Evolutionary conservation across 2,888 invertebrate genomes (phyloP).

Genomic region (Aricia artaxerxes): DNA sequence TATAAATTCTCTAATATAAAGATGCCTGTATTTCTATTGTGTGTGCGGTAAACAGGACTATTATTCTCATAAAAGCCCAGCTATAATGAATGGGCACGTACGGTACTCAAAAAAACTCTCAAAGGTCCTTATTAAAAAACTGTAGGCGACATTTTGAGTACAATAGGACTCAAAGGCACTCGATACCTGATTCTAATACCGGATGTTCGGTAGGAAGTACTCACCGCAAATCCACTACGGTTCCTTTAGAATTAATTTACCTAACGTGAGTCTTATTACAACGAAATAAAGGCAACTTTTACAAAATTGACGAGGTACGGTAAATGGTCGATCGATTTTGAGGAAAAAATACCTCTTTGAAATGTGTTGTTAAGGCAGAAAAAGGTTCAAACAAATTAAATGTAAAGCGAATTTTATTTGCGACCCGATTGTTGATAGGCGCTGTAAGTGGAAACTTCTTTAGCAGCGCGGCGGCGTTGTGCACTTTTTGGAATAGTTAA

Average conservation of each 20-base stretch:
- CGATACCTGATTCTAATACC: conserved; percentile 72
- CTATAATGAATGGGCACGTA: conserved; percentile 31
- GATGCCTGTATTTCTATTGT: neutral
- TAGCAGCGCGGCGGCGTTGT: too few relatives aligned
- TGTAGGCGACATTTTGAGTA: conserved; percentile 58
- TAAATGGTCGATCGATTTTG: conserved; percentile 44
- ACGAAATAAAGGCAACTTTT: neutral
- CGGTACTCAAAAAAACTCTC: conserved; percentile 29
- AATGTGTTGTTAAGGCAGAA: neutral
- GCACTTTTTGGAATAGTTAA: too few relatives aligned
- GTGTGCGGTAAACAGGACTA: conserved; percentile 1
- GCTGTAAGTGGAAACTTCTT: too few relatives aligned
- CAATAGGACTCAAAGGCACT: conserved; percentile 68
- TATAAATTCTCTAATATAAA: neutral
- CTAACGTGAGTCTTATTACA: neutral
- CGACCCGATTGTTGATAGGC: neutral
- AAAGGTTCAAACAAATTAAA: neutral
- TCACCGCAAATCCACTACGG: conserved; percentile 56
- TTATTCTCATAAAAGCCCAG: conserved; percentile 26
- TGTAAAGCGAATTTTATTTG: too few relatives aligned
- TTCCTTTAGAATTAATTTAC: neutral
- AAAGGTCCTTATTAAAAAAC: conserved; percentile 43
- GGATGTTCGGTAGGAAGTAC: conserved; percentile 67
- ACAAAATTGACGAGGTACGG: neutral
- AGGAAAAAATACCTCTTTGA: conserved; percentile 47